phyloP scores from a whole-genome alignment of 2,113 vertebrate genomes.

The Crocuta crocuta region DNA sequence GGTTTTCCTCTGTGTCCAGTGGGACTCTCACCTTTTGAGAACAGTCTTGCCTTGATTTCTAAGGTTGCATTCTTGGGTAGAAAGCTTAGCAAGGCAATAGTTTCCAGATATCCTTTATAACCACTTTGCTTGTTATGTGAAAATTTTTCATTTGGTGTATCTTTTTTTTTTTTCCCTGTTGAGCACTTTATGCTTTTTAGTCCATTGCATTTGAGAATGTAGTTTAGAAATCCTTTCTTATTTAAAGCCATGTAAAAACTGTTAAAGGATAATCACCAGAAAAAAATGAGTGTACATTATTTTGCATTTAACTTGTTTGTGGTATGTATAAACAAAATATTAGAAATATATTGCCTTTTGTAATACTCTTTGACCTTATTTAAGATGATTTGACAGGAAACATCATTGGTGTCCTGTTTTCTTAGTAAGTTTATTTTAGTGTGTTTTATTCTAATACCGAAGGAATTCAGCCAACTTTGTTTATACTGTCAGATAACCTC shows the following conservation, averaged over 20 bases:
- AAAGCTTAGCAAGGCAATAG: background rate
- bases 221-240: slow-evolving; percentile 52
- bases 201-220: slow-evolving; percentile 51
- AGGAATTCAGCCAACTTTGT: slow-evolving; percentile 22
- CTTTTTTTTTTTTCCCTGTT: slow-evolving; percentile 51
- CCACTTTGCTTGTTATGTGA: slow-evolving; percentile 15
- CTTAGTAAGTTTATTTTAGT: background rate
- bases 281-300: slow-evolving; percentile 32
- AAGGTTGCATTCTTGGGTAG: background rate
- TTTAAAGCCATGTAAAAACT: slow-evolving; percentile 62
- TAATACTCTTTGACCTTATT: slow-evolving; percentile 50
- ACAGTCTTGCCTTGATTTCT: slow-evolving; percentile 11
- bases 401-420: background rate
- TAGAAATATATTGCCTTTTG: slow-evolving; percentile 41
- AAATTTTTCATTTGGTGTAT: background rate
- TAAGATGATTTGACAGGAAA: slow-evolving; percentile 34
- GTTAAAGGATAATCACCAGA: slow-evolving; percentile 18
- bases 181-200: slow-evolving; percentile 68
- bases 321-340: slow-evolving; percentile 27
- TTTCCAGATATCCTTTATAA: slow-evolving; percentile 20
- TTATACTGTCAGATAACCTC: slow-evolving; percentile 30
- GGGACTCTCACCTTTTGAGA: background rate
- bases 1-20: background rate
- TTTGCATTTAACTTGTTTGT: slow-evolving; percentile 58
- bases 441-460: background rate